Evolutionary conservation across 2,797 vertebrate species (phyloP).

Genomic region (Microctenopoma stevenorrisi): DNA sequence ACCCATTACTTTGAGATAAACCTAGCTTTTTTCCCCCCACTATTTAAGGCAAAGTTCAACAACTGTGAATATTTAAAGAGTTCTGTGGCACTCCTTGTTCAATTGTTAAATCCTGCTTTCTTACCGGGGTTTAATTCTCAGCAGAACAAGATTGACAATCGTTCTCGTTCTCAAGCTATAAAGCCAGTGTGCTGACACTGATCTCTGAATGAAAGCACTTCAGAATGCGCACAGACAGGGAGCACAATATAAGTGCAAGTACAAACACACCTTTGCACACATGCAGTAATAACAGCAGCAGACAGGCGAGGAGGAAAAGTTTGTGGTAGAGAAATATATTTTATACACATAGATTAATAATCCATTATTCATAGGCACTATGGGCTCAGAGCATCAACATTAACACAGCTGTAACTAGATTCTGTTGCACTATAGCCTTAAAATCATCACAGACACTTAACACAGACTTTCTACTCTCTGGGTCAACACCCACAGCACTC

Average conservation of each 20-base stretch:
- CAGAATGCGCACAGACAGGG: neutral
- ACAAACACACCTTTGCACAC: conserved; percentile 23
- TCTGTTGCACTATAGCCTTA: conserved; percentile 31
- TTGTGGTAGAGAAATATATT: conserved; percentile 41
- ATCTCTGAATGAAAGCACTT: conserved; percentile 32
- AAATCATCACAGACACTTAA: conserved; percentile 51
- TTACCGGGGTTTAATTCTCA: conserved; percentile 42
- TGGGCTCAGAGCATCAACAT: conserved; percentile 56
- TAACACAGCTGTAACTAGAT: conserved; percentile 57
- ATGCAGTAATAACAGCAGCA: conserved; percentile 18
- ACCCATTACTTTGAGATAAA: conserved; percentile 34
- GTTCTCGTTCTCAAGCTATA: conserved; percentile 21
- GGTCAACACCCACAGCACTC: conserved; percentile 29
- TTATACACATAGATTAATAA: conserved; percentile 64
- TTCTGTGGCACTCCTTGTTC: conserved; percentile 45
- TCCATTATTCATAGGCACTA: conserved; percentile 65
- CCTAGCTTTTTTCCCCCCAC: conserved; percentile 6
- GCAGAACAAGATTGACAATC: conserved; percentile 43
- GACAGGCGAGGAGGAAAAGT: conserved; percentile 15
- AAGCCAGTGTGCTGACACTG: conserved; percentile 32
- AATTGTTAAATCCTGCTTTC: conserved; percentile 60
- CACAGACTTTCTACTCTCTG: conserved; percentile 40
- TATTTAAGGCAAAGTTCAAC: conserved; percentile 47
- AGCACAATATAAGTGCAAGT: conserved; percentile 2
- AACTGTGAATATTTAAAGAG: conserved; percentile 62